phyloP scores from a whole-genome alignment of 2,113 vertebrate species.

The Toxostoma redivivum region DNA sequence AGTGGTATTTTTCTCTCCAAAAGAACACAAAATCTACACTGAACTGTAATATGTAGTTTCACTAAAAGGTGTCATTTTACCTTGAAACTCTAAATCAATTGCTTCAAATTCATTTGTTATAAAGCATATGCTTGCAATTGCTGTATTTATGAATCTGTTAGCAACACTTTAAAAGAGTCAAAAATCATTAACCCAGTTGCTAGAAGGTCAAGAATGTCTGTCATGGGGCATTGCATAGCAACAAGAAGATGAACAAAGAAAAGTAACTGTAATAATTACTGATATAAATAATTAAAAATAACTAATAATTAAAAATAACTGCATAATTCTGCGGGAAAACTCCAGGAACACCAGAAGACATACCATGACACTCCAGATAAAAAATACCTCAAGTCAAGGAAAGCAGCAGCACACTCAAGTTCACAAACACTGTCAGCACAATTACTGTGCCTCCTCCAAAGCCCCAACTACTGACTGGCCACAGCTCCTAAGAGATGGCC shows the following conservation, averaged over 20 bases:
- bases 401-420: background rate
- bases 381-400: background rate
- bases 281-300: too few species aligned
- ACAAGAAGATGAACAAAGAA: background rate
- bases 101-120: background rate
- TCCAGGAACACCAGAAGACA: background rate
- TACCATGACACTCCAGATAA: background rate
- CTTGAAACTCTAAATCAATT: background rate
- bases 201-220: background rate
- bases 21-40: background rate
- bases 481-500: background rate
- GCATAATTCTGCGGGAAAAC: background rate
- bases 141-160: background rate
- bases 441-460: background rate
- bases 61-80: background rate
- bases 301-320: too few species aligned
- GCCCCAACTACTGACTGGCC: background rate
- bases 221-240: accelerated
- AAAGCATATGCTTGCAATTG: background rate
- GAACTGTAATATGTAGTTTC: background rate
- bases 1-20: background rate
- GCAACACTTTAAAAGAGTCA: background rate
- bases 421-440: background rate
- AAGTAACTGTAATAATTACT: background rate
- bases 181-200: background rate